Evolutionary conservation across 2,888 invertebrate species (phyloP), one percentile per base, ranked within the genome.

Genomic region (Drosophila eohydei): DNA sequence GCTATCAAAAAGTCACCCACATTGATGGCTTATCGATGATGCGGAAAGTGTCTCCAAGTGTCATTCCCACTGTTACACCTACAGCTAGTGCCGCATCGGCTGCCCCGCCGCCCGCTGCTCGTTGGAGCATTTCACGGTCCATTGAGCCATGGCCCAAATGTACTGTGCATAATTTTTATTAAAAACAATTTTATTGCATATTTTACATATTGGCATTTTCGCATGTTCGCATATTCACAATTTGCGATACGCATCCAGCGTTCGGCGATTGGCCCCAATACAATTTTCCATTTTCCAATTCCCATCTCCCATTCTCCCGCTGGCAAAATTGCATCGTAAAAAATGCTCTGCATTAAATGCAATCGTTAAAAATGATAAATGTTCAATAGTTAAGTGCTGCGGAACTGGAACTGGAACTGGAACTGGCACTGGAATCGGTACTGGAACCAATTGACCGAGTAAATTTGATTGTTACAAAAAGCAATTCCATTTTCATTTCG

Each of bases 111-210:
- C 28, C 41, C 12, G 11, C 38, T n/a, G 3, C 21, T n/a, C 58
- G 32, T 41, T 57, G 36, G 21, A 63, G 69, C 14, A 76, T 78
- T 87, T 87, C 66, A 84, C 82, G 80, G 69, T 9, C 73, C 85
- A 84, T 80, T 84, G 82, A 55, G 60, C 69, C 78, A 54, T 71
- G 72, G 61, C 80, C 80, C 84, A 80, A 84, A 84, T 87, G 84
- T 82, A 84, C 83, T 81, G 84, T 84, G 66, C 83, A 78, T 87
- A 84, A 87, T 87, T 84, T 84, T 87, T 84, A 87, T 84, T 80
- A 72, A 78, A 80, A 87, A 76, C 83, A 81, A 77, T 86, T 83
- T 86, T 65, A 81, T 81, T 71, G 63, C 78, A 74, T 68, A 69
- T 70, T 66, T 78, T 77, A 69, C 72, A 77, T 69, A 73, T 75